A percentile compares a stretch with the other conserved stretches of the same genome.
Evolutionary conservation across 1,140 invertebrate species (phyloP).

Genomic region (Leucophenga varia): DNA sequence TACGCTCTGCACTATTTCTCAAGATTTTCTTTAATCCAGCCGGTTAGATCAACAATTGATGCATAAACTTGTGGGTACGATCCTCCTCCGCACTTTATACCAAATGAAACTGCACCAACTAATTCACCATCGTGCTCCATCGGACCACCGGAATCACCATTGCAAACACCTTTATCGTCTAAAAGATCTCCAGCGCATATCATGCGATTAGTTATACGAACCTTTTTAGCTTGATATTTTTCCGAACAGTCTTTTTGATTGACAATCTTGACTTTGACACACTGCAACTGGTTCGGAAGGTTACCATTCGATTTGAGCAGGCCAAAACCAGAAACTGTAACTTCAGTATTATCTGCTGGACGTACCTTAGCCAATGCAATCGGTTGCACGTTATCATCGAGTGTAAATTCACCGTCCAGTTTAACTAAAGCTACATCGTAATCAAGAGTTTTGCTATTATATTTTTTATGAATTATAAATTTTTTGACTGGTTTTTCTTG

Average conservation of each 20-base stretch:
- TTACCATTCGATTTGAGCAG: neutral
- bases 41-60: conserved; percentile 47
- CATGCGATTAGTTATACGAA: conserved; percentile 24
- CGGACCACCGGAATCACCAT: conserved; percentile 58
- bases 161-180: conserved; percentile 10
- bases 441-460: too few relatives aligned
- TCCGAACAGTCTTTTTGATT: neutral
- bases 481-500: too few relatives aligned
- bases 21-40: too few relatives aligned
- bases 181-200: conserved; percentile 55
- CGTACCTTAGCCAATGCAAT: too few relatives aligned
- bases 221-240: neutral
- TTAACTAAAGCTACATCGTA: too few relatives aligned
- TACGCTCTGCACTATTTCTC: too few relatives aligned
- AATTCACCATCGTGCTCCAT: conserved; percentile 37
- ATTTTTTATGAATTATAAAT: too few relatives aligned
- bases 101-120: conserved; percentile 65
- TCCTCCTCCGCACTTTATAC: conserved; percentile 40
- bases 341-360: too few relatives aligned
- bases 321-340: conserved; percentile 50
- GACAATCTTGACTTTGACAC: conserved; percentile 2
- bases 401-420: too few relatives aligned
- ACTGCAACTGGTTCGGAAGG: neutral
- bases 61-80: conserved; percentile 64
- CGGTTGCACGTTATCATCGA: too few relatives aligned